Evolutionary conservation across 2,113 vertebrate species (phyloP).

Genomic region (Crotalus tigris): DNA sequence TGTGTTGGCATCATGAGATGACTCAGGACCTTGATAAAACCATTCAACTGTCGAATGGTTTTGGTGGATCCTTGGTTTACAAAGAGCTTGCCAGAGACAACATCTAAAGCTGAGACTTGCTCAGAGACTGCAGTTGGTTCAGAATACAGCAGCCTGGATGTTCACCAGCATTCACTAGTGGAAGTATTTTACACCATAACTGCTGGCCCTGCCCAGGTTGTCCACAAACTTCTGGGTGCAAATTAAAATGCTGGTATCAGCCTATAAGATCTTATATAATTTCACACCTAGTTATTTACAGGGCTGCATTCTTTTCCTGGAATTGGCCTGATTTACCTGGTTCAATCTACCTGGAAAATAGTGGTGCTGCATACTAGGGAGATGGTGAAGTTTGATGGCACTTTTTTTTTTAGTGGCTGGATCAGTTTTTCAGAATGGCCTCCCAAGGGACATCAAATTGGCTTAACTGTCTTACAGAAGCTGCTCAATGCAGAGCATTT

Average conservation of each 20-base stretch:
- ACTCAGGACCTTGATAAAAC: background rate
- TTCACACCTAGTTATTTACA: background rate
- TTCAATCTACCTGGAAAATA: background rate
- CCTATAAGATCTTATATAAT: background rate
- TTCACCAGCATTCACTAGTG: background rate
- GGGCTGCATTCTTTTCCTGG: background rate
- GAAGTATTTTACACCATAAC: background rate
- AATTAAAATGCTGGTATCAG: background rate
- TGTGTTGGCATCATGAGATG: background rate
- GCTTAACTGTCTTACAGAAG: background rate
- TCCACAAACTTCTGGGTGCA: background rate
- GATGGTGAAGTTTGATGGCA: background rate
- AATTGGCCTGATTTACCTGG: background rate
- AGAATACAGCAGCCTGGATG: background rate
- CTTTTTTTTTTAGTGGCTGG: background rate
- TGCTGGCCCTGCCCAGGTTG: background rate
- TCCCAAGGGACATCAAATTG: background rate
- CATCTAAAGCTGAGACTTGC: background rate
- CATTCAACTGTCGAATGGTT: background rate
- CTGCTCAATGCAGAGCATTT: background rate
- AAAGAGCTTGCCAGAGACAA: background rate
- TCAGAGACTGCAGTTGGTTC: background rate
- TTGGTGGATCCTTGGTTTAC: background rate
- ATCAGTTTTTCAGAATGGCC: background rate
- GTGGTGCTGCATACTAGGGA: background rate